Evolutionary conservation across 2,888 invertebrate genomes (phyloP), one percentile per base, ranked within the genome.

Genomic region (Agonum fuliginosum): DNA sequence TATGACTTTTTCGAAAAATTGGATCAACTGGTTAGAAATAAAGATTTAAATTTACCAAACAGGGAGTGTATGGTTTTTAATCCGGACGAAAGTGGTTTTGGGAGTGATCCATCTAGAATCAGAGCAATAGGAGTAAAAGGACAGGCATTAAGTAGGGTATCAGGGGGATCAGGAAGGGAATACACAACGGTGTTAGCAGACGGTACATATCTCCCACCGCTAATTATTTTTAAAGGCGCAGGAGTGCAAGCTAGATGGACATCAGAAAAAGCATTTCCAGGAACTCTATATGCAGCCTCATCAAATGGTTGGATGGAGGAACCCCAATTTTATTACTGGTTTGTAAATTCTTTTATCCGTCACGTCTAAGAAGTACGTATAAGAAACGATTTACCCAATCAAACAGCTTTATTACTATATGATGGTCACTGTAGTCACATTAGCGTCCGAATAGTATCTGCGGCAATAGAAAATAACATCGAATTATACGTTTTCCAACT

Each of bases 1-100:
- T 81, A 81, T 41, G 79, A 80, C 41, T 81, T 81, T 65, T 81
- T 72, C 46, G 67, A 62, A 58, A 78, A 78, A 67, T 73, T 81
- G 30, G 58, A 74, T 22, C 37, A 79, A 30, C n/a, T 41, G 3
- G n/a, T 41, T 3, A 41, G 3, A 12, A n/a, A 8, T 41, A 41
- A 41, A n/a, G 41, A 41, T n/a, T n/a, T 41, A 1, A n/a, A n/a
- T 8, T n/a, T 14, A 1, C n/a, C n/a, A n/a, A n/a, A n/a, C n/a
- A n/a, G n/a, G n/a, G n/a, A n/a, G n/a, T 1, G 6, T 8, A 12
- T 41, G n/a, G 14, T 41, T 1, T 41, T n/a, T 1, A 3, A n/a
- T 12, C 3, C 12, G 1, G 41, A 41, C 3, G 41, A 41, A 41
- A 41, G 1, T 1, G 41, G 41, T 12, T 41, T 41, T 3, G 3